phyloP scores from a whole-genome alignment of 2,113 vertebrate species.

The Rattus norvegicus region DNA sequence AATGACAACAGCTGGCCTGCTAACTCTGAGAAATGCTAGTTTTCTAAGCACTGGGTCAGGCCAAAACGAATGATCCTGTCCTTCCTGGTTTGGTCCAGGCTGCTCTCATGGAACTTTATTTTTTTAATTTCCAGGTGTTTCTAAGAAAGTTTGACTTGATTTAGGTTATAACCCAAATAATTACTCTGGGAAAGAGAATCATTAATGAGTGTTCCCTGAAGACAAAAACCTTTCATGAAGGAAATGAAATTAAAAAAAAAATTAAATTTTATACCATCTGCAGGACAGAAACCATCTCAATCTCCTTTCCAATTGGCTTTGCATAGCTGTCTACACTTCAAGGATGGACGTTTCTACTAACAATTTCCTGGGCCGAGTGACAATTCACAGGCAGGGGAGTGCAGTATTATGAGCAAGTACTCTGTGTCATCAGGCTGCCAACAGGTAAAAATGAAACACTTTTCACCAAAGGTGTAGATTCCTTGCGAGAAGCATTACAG shows the following conservation, averaged over 20 bases:
- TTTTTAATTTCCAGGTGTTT: neutral
- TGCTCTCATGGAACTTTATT: neutral
- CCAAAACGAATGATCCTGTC: neutral
- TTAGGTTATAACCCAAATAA: neutral
- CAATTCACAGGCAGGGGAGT: constrained; percentile 50
- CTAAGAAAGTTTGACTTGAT: neutral
- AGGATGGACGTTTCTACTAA: constrained; percentile 53
- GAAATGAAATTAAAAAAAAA: neutral
- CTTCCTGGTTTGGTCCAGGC: too few relatives aligned
- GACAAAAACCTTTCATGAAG: neutral
- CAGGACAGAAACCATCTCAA: neutral
- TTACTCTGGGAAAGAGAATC: neutral
- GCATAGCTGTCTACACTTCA: constrained; percentile 26
- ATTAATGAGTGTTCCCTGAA: neutral
- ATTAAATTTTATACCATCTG: neutral
- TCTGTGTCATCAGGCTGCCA: constrained; percentile 74
- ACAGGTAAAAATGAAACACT: constrained; percentile 76
- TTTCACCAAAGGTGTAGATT: constrained; percentile 52
- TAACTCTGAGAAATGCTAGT: neutral
- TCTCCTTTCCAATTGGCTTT: constrained; percentile 29
- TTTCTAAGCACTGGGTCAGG: neutral
- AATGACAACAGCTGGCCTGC: neutral
- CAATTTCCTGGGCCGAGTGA: constrained; percentile 47
- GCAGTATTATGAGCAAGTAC: constrained; percentile 66
- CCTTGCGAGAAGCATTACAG: constrained; percentile 22